Percentiles rank a stretch among this genome's conserved stretches.
phyloP scores from a whole-genome alignment of 2,113 vertebrate genomes.

The Pampusana beccarii region DNA sequence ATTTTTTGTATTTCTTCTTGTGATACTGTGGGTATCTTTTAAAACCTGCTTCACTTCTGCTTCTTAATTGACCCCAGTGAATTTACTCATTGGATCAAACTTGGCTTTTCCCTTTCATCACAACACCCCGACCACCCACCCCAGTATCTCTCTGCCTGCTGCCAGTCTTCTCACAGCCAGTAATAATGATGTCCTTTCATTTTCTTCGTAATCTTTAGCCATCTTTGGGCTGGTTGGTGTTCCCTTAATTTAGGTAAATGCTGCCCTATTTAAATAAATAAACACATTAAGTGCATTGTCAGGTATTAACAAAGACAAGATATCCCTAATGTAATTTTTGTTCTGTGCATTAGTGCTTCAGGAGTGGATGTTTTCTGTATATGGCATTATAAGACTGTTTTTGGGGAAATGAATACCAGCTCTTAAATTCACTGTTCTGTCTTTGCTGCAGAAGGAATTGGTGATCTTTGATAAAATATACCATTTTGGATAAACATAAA shows the following conservation, averaged over 20 bases:
- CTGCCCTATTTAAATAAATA: conserved; percentile 20
- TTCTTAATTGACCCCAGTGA: not conserved
- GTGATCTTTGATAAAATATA: not conserved
- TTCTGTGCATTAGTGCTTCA: not conserved
- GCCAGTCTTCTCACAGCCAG: not conserved
- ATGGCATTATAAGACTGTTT: not conserved
- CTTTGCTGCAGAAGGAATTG: not conserved
- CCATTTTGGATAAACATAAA: not conserved
- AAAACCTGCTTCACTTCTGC: not conserved
- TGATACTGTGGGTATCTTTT: not conserved
- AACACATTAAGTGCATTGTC: not conserved
- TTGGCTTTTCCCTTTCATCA: not conserved
- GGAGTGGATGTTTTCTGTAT: not conserved
- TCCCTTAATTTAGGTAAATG: not conserved
- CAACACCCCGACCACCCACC: not conserved
- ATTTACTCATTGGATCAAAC: not conserved
- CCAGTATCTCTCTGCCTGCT: not conserved
- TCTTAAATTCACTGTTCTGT: not conserved
- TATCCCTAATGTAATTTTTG: not conserved
- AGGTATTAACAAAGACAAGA: not conserved
- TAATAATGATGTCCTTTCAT: not conserved
- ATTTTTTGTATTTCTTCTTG: not conserved
- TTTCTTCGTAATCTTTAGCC: not conserved
- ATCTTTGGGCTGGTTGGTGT: not conserved
- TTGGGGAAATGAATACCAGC: not conserved